These are phyloP conservation scores for Neolamprologus kungweensis DNA, from an alignment of 2,113 vertebrate genomes.

Conservation along the genomic window DNA sequence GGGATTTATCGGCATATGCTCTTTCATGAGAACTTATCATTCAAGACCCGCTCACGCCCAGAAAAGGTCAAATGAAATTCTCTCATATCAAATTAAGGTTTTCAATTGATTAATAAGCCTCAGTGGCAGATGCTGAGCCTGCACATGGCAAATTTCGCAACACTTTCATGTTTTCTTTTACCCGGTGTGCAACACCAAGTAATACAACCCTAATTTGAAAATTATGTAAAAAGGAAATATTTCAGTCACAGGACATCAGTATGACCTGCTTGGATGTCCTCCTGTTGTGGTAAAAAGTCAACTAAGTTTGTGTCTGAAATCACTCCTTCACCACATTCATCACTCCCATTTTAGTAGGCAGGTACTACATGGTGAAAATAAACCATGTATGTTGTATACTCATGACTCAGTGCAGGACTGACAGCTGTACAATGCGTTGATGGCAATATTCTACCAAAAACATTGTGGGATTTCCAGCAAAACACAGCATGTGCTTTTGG, in stretches of 20 bases:
- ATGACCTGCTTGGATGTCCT: background rate
- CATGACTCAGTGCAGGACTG: background rate
- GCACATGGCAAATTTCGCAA: background rate
- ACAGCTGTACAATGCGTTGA: background rate
- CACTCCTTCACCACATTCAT: background rate
- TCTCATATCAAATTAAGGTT: slow-evolving; percentile 42
- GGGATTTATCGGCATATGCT: slow-evolving; percentile 27
- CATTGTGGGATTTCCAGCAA: background rate
- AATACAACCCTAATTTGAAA: background rate
- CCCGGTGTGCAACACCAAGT: background rate
- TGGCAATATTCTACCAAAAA: background rate
- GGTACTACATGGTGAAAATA: background rate
- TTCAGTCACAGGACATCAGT: background rate
- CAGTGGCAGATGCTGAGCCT: background rate
- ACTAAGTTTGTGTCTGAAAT: background rate
- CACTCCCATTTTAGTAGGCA: background rate
- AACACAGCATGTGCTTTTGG: background rate
- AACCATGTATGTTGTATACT: background rate
- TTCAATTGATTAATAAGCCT: slow-evolving; percentile 42
- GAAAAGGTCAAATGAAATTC: slow-evolving; percentile 62
- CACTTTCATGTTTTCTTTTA: background rate
- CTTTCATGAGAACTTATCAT: slow-evolving; percentile 51
- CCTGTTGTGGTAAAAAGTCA: background rate
- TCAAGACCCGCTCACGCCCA: slow-evolving; percentile 32
- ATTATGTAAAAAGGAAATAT: background rate